Conservation (phyloP, 2,888 invertebrate genomes). For the Ophion obscuratus region DNA sequence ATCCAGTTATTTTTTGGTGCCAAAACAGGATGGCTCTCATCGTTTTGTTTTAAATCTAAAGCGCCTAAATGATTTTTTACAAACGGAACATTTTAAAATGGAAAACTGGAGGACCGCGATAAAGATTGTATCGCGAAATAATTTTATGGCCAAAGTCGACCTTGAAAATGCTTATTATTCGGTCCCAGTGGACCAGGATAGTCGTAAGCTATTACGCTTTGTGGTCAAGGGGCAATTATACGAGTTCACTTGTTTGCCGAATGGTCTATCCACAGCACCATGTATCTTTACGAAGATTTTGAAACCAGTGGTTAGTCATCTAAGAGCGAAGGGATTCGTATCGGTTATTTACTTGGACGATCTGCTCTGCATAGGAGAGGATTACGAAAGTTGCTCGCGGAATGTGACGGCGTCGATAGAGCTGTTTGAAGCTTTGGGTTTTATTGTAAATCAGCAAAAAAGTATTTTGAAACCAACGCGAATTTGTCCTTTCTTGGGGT, state of each 20-base stretch:
- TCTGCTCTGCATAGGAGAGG: constrained; percentile 30
- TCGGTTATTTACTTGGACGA: constrained; percentile 48
- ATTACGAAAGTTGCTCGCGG: constrained; percentile 27
- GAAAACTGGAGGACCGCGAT: constrained; percentile 62
- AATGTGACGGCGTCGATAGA: constrained; percentile 23
- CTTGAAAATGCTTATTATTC: constrained; percentile 65
- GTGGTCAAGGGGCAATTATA: constrained; percentile 63
- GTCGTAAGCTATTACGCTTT: constrained; percentile 72
- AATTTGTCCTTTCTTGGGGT: background rate
- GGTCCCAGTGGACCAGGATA: constrained; percentile 64
- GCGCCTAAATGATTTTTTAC: constrained; percentile 50
- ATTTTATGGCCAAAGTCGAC: constrained; percentile 67
- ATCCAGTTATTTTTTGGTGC: constrained; percentile 63
- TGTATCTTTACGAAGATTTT: constrained; percentile 73
- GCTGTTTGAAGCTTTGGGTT: too few species aligned
- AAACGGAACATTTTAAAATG: constrained; percentile 65
- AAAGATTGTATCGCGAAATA: constrained; percentile 46
- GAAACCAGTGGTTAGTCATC: constrained; percentile 40
- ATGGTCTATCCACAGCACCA: constrained; percentile 72
- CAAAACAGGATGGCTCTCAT: constrained; percentile 60
- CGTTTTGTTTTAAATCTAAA: constrained; percentile 60
- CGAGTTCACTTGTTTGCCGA: constrained; percentile 72
- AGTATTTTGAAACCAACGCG: background rate
- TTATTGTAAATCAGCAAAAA: constrained; percentile 41
- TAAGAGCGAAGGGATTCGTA: constrained; percentile 30